A percentile compares a stretch with the other conserved stretches of the same genome.
Conservation (phyloP, 2,113 vertebrate species). For the Rhadina sibilatrix region DNA sequence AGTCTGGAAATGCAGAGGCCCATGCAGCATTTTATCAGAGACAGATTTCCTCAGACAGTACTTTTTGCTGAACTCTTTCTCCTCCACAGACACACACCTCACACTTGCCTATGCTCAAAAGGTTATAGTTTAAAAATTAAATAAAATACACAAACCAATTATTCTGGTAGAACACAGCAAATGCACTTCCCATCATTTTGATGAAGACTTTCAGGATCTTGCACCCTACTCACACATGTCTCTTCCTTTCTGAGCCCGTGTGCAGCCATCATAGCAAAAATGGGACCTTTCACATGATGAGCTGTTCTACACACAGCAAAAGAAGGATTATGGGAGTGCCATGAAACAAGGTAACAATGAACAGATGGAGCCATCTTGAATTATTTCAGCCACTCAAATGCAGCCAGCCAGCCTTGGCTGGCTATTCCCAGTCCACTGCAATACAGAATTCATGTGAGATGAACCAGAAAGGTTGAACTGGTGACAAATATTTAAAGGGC, state of each 20-base stretch:
- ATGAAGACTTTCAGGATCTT: not conserved
- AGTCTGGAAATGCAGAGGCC: not conserved
- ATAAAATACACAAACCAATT: not conserved
- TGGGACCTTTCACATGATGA: not conserved
- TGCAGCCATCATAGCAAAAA: not conserved
- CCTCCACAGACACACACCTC: not conserved
- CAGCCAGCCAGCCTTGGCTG: conserved; percentile 9
- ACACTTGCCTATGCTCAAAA: not conserved
- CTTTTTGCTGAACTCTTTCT: not conserved
- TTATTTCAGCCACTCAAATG: not conserved
- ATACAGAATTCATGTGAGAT: not conserved
- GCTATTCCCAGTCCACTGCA: not conserved
- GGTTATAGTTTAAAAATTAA: not conserved
- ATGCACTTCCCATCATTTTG: not conserved
- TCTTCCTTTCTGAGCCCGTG: accelerated
- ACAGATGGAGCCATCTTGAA: not conserved
- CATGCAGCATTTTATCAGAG: not conserved
- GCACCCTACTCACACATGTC: not conserved
- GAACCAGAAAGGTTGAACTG: not conserved
- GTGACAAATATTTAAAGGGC: not conserved
- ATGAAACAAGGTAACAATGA: not conserved
- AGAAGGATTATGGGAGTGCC: not conserved
- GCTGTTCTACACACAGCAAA: not conserved
- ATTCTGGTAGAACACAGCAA: not conserved
- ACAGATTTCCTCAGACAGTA: not conserved